A percentile compares a stretch with the other conserved stretches of the same genome.
Evolutionary conservation across 2,797 vertebrate genomes (phyloP).

Genomic region (Staurois parvus): DNA sequence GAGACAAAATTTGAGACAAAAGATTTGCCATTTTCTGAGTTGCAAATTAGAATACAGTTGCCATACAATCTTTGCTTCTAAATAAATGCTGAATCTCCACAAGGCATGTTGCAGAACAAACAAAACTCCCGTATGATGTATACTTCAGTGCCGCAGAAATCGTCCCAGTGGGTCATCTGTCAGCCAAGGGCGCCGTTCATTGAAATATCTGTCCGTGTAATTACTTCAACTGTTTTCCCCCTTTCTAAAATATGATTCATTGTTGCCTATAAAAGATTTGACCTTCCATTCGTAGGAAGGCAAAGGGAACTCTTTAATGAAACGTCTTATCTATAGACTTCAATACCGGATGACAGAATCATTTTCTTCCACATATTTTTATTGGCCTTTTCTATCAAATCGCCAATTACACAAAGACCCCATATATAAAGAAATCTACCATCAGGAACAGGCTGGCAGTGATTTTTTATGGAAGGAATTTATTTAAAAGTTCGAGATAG

Average conservation of each 20-base stretch:
- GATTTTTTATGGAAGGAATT: slow-evolving; percentile 56
- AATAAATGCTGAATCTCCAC: background rate
- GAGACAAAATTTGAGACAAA: no score
- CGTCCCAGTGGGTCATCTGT: slow-evolving; percentile 34
- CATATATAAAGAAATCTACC: slow-evolving; percentile 51
- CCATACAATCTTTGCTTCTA: background rate
- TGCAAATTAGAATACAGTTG: no score
- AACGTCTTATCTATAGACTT: slow-evolving; percentile 48
- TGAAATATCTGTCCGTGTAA: slow-evolving; percentile 48
- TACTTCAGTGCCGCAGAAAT: slow-evolving; percentile 11
- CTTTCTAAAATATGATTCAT: slow-evolving; percentile 44
- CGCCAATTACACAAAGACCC: slow-evolving; percentile 28
- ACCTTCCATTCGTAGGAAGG: slow-evolving; percentile 39
- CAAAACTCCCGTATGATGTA: slow-evolving; percentile 12
- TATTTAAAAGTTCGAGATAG: slow-evolving; percentile 42
- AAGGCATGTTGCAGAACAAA: slow-evolving; percentile 14
- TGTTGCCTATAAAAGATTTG: slow-evolving; percentile 41
- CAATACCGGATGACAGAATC: slow-evolving; percentile 49
- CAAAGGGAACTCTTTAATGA: slow-evolving; percentile 47
- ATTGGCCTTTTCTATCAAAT: slow-evolving; percentile 41
- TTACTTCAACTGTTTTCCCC: slow-evolving; percentile 40
- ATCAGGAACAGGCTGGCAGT: slow-evolving; percentile 30
- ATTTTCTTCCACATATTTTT: slow-evolving; percentile 29
- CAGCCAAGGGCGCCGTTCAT: slow-evolving; percentile 34
- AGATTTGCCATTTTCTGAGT: no score